Conservation (phyloP, 2,113 vertebrate species). For the Hyperopisus bebe region DNA sequence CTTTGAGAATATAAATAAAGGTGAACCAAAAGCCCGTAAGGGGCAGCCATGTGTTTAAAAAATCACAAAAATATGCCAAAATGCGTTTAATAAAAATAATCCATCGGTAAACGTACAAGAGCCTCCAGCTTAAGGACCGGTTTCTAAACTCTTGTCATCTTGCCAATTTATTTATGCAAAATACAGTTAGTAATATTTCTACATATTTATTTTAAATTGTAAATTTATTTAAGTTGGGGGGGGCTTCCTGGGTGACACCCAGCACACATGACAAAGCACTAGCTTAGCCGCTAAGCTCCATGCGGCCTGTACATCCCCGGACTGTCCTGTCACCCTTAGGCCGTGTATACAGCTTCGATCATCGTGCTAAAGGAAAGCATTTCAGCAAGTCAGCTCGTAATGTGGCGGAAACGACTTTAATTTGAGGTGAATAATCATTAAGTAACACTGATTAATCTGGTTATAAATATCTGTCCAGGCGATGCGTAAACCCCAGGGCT, state of each 20-base stretch:
- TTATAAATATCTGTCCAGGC: not conserved
- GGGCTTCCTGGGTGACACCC: conserved; percentile 36
- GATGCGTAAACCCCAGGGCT: not conserved
- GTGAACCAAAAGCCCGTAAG: not conserved
- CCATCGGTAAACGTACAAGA: not conserved
- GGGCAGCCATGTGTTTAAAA: not conserved
- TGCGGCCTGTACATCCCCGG: conserved; percentile 20
- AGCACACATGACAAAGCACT: conserved; percentile 51
- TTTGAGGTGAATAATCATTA: not conserved
- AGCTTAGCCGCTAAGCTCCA: conserved; percentile 12
- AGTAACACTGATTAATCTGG: not conserved
- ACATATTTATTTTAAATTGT: not conserved
- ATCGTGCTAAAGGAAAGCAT: not conserved
- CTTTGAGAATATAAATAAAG: not conserved
- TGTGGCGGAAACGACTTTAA: not conserved
- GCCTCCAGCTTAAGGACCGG: not conserved
- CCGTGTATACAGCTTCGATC: not conserved
- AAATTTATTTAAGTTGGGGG: not conserved
- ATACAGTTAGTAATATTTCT: not conserved
- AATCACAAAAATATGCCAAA: not conserved
- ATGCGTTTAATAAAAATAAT: not conserved
- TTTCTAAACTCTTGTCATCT: not conserved
- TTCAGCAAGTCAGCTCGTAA: not conserved
- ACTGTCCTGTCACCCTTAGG: not conserved
- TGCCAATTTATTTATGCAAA: not conserved